Conservation (phyloP, 2,888 invertebrate genomes). For the Endotricha flammealis region DNA sequence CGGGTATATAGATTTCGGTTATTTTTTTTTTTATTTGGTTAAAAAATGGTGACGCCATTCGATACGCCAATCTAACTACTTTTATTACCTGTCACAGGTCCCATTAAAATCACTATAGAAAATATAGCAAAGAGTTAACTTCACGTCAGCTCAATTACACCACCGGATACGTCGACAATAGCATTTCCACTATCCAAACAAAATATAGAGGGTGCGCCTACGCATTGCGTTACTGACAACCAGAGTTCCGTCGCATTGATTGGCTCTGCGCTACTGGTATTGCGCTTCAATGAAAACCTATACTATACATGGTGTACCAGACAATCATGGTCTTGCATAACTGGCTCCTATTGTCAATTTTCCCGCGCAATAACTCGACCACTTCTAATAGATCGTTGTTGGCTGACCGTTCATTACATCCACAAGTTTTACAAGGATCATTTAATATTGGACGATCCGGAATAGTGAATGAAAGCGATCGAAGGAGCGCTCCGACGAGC, state of each 20-base stretch:
- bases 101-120: not conserved
- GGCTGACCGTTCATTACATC: slow-evolving; percentile 18
- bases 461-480: slow-evolving; percentile 42
- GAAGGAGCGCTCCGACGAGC: slow-evolving; percentile 42
- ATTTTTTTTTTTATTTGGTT: no score
- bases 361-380: slow-evolving; percentile 42
- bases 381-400: slow-evolving; percentile 25
- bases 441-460: slow-evolving; percentile 27
- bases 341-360: slow-evolving; percentile 49
- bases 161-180: slow-evolving; percentile 45
- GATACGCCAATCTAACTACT: no score
- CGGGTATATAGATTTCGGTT: no score
- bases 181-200: slow-evolving; percentile 45
- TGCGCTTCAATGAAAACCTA: slow-evolving; percentile 50
- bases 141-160: slow-evolving; percentile 16
- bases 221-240: slow-evolving; percentile 64
- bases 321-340: slow-evolving; percentile 57
- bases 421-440: slow-evolving; percentile 25
- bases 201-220: slow-evolving; percentile 52
- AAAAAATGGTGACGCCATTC: no score
- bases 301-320: slow-evolving; percentile 28
- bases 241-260: slow-evolving; percentile 69
- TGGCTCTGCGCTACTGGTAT: slow-evolving; percentile 33
- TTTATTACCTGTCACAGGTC: not conserved
- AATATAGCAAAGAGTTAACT: slow-evolving; percentile 9